These are phyloP conservation scores for Lasiurus borealis DNA, from an alignment of 2,113 vertebrate species.

Conservation along the genomic window DNA sequence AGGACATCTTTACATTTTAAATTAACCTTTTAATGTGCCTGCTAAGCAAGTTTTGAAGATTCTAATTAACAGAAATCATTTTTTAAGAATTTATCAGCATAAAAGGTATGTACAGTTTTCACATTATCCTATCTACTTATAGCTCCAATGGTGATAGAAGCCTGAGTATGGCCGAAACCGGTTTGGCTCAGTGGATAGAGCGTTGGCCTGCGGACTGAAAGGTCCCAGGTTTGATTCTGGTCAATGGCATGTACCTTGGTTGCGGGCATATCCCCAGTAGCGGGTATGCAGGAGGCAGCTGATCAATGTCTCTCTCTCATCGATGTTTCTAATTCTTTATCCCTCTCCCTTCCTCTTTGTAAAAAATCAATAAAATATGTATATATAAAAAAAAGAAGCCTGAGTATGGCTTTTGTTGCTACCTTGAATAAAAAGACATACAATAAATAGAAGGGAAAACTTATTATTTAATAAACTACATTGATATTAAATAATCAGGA, in stretches of 20 bases:
- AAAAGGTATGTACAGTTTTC: background rate
- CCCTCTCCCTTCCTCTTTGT: too few relatives aligned
- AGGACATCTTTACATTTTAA: conserved; percentile 18
- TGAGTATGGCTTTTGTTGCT: background rate
- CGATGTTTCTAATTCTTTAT: too few relatives aligned
- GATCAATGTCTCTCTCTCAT: too few relatives aligned
- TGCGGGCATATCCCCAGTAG: too few relatives aligned
- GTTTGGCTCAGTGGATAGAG: too few relatives aligned
- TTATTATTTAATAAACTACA: conserved; percentile 4
- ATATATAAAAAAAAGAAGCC: background rate
- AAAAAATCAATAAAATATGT: too few relatives aligned
- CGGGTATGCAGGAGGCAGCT: too few relatives aligned
- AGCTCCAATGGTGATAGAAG: background rate
- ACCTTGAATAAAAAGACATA: conserved; percentile 4
- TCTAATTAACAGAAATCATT: background rate
- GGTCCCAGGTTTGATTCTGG: too few relatives aligned
- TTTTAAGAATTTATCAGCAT: background rate
- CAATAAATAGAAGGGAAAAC: conserved; percentile 18
- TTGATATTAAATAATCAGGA: conserved; percentile 5
- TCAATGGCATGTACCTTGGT: too few relatives aligned
- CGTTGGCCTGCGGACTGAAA: too few relatives aligned
- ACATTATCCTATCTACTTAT: background rate
- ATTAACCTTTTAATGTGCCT: conserved; percentile 42
- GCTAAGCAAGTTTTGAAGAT: conserved; percentile 24
- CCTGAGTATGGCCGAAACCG: background rate